Percentiles rank a stretch among this genome's conserved stretches.
Evolutionary conservation across 64 coral and sea anemone genomes (phyloP).

Genomic region (Hydrozoanthus tunicans): DNA sequence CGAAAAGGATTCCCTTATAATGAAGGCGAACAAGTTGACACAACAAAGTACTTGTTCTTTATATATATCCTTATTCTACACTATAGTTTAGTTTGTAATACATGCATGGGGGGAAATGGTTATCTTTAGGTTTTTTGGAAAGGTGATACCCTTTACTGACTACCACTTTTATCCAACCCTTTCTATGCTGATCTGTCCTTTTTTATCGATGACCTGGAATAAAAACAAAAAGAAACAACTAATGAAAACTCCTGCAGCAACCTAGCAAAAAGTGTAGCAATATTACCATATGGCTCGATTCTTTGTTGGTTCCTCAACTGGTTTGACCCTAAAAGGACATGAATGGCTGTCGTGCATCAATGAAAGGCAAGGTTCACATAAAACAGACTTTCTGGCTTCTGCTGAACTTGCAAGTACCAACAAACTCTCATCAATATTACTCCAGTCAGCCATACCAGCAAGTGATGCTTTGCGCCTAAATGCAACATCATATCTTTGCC

Average conservation of each 20-base stretch:
- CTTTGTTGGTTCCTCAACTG: conserved; percentile 29
- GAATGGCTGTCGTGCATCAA: conserved; percentile 70
- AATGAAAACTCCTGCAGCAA: background rate
- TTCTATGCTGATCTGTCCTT: no score
- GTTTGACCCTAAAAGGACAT: conserved; percentile 71
- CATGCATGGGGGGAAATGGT: no score
- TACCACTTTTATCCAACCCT: no score
- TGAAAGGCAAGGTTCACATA: conserved; percentile 86
- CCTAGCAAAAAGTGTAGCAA: background rate
- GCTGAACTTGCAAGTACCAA: conserved; percentile 88
- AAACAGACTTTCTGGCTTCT: conserved; percentile 81
- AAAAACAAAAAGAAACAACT: no score
- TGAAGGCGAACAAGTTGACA: no score
- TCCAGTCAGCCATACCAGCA: conserved; percentile 67
- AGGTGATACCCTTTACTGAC: no score
- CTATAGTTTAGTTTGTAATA: no score
- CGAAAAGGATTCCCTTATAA: no score
- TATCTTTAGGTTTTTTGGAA: no score
- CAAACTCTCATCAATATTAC: conserved; percentile 87
- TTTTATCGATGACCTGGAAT: no score
- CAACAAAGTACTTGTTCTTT: no score
- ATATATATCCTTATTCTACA: no score
- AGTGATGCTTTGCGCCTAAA: conserved; percentile 91
- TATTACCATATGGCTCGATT: conserved; percentile 51
- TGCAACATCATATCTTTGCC: conserved; percentile 97